These are phyloP conservation scores for Tipula unca DNA, from an alignment of 2,888 invertebrate genomes.

Conservation along the genomic window DNA sequence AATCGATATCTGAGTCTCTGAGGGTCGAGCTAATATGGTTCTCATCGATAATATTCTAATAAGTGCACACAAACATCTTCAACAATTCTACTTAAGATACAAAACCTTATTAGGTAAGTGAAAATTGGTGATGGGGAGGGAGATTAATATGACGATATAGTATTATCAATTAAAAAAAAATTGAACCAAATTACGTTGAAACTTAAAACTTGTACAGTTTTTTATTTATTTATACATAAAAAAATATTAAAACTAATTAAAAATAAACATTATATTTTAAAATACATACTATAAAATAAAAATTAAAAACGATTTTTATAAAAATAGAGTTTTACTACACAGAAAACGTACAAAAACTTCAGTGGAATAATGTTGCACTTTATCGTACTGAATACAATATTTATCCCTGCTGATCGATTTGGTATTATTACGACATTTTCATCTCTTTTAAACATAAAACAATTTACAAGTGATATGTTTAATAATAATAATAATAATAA, in stretches of 20 bases:
- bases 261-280: neutral
- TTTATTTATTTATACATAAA: neutral
- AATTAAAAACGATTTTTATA: neutral
- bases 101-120: no score
- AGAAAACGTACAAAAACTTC: neutral
- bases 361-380: no score
- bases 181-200: neutral
- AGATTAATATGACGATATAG: no score
- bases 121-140: no score
- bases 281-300: neutral
- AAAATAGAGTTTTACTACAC: neutral
- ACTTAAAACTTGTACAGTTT: neutral
- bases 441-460: neutral
- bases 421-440: neutral
- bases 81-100: no score
- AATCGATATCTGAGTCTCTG: no score
- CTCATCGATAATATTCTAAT: no score
- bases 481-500: neutral
- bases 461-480: neutral
- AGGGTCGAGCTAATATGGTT: no score
- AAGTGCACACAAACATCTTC: no score
- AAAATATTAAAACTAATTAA: neutral
- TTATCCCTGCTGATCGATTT: neutral
- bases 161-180: neutral
- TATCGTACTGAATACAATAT: neutral